Evolutionary conservation across 1,140 invertebrate species (phyloP).

Genomic region (Cecropterus lyciades): DNA sequence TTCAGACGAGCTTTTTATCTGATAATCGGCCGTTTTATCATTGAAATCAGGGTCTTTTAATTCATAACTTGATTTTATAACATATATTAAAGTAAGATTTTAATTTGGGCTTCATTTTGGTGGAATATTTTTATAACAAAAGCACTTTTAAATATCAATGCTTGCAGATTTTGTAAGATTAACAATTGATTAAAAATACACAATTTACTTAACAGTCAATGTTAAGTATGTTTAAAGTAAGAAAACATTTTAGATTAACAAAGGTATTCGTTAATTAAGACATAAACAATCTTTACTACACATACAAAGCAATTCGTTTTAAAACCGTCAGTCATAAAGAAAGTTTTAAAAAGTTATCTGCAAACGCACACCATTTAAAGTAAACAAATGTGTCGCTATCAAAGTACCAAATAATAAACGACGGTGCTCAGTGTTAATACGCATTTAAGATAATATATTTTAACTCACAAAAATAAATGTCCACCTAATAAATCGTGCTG

Average conservation of each 20-base stretch:
- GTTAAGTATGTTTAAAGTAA: no score
- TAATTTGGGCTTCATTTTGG: no score
- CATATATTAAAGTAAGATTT: neutral
- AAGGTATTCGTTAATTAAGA: no score
- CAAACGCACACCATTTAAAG: conserved; percentile 32
- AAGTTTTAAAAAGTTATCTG: conserved; percentile 26
- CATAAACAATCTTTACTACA: no score
- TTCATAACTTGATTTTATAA: conserved; percentile 2
- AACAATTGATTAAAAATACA: no score
- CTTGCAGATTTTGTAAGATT: no score
- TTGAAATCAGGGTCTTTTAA: conserved; percentile 28
- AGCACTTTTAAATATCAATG: no score
- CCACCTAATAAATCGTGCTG: conserved; percentile 75
- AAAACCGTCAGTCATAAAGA: neutral
- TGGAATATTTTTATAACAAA: no score
- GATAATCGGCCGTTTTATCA: conserved; percentile 34
- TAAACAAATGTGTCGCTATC: conserved; percentile 31
- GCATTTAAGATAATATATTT: conserved; percentile 82
- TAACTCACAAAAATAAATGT: conserved; percentile 75
- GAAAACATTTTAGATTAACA: no score
- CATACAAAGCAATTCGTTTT: no score
- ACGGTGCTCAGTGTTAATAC: conserved; percentile 75
- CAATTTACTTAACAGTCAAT: no score
- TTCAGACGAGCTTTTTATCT: conserved; percentile 44
- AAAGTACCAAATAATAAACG: conserved; percentile 57